Evolutionary conservation across 2,113 vertebrate genomes (phyloP).

Genomic region (Zootoca vivipara): DNA sequence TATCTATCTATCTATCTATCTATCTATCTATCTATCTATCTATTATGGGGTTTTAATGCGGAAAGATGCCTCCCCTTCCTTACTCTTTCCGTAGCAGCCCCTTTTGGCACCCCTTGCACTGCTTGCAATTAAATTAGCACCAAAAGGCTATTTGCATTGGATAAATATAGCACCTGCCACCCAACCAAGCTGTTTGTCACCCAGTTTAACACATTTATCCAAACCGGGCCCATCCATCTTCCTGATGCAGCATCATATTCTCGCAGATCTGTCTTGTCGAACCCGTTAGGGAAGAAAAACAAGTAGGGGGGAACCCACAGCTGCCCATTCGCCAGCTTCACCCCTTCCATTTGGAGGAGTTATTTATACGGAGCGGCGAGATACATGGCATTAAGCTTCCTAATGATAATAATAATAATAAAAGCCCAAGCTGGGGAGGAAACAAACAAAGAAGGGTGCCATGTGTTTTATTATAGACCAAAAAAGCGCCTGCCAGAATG

Average conservation of each 20-base stretch:
- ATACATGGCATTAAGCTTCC: constrained; percentile 62
- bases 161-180: constrained; percentile 61
- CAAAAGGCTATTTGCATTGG: constrained; percentile 29
- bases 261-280: constrained; percentile 63
- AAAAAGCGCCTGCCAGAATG: constrained; percentile 57
- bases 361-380: constrained; percentile 64
- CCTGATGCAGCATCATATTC: constrained; percentile 57
- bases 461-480: constrained; percentile 50
- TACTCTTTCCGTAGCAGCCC: background rate
- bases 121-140: constrained; percentile 47
- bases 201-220: constrained; percentile 65
- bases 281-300: constrained; percentile 50
- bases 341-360: constrained; percentile 59
- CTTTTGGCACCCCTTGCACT: background rate
- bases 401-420: constrained; percentile 62
- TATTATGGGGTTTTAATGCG: too few species aligned
- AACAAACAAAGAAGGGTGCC: background rate
- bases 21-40: too few species aligned
- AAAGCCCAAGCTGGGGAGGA: constrained; percentile 29
- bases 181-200: constrained; percentile 59
- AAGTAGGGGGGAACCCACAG: background rate
- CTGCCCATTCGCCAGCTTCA: constrained; percentile 57
- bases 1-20: too few species aligned
- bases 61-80: too few species aligned
- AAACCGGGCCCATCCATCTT: constrained; percentile 64